Evolutionary conservation across 2,888 invertebrate genomes (phyloP).

Genomic region (Sphaerophoria rueppellii): DNA sequence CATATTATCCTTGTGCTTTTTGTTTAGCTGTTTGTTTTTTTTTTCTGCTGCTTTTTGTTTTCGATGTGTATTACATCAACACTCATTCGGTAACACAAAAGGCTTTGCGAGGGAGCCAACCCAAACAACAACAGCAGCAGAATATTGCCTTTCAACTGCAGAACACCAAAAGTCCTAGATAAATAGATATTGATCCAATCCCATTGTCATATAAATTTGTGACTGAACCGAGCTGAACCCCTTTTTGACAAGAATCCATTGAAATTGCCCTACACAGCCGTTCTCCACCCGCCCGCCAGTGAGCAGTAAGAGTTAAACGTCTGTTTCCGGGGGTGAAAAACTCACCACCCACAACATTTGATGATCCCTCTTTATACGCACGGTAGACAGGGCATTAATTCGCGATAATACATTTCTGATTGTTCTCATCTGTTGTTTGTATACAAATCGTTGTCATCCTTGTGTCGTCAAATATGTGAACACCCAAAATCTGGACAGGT

Average conservation of each 20-base stretch:
- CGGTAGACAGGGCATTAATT: conserved; percentile 20
- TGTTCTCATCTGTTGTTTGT: conserved; percentile 22
- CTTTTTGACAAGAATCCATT: conserved; percentile 48
- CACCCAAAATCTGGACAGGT: conserved; percentile 63
- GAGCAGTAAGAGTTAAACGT: not conserved
- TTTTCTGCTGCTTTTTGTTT: conserved; percentile 1
- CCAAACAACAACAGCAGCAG: conserved; percentile 48
- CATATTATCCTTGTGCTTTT: conserved; percentile 16
- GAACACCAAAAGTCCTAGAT: conserved; percentile 67
- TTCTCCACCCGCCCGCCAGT: conserved; percentile 40
- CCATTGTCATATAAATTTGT: conserved; percentile 52
- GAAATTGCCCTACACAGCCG: conserved; percentile 32
- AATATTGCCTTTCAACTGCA: conserved; percentile 68
- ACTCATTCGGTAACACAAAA: conserved; percentile 44
- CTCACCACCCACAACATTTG: conserved; percentile 56
- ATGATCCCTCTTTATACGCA: too few species aligned
- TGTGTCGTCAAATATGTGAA: conserved; percentile 36
- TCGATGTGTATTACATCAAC: conserved; percentile 17
- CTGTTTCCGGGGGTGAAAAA: conserved; percentile 48
- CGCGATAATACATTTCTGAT: conserved; percentile 56
- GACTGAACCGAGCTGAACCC: not conserved
- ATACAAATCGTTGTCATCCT: conserved; percentile 18
- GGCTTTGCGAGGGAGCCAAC: conserved; percentile 40
- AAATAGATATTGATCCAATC: conserved; percentile 71
- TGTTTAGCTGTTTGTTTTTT: conserved; percentile 31